Percentiles rank a stretch among this genome's conserved stretches.
Evolutionary conservation across 2,113 vertebrate species (phyloP).

Genomic region (Sceloporus tristichus): DNA sequence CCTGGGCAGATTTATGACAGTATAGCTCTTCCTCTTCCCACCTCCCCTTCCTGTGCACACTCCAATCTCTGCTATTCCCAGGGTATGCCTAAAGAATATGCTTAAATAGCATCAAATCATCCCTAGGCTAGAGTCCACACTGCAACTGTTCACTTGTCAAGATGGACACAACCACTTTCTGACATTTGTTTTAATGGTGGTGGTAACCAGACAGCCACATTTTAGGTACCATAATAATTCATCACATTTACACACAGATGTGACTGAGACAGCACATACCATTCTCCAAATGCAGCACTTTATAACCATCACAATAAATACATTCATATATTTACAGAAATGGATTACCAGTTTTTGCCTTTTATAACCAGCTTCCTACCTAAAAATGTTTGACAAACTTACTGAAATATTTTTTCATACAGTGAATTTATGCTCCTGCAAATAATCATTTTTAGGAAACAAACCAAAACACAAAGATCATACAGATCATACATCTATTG

Average conservation of each 20-base stretch:
- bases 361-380: neutral
- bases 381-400: neutral
- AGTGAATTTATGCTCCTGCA: neutral
- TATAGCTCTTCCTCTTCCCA: neutral
- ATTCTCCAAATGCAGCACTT: neutral
- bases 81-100: neutral
- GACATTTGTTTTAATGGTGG: neutral
- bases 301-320: neutral
- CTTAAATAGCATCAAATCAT: neutral
- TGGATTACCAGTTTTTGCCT: neutral
- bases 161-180: conserved; percentile 4
- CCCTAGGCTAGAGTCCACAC: neutral
- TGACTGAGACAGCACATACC: neutral
- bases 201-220: neutral
- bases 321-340: neutral
- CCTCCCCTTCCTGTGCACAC: neutral
- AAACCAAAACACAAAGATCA: conserved; percentile 23
- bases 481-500: neutral
- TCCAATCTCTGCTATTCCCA: neutral
- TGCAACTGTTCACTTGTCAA: neutral
- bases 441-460: neutral
- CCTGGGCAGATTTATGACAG: conserved; percentile 5
- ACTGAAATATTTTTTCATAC: neutral
- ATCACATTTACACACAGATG: neutral
- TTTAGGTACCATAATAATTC: neutral